Evolutionary conservation across 1,140 invertebrate genomes (phyloP), one percentile per base, ranked within the genome.

Genomic region (Drosophila pandora): DNA sequence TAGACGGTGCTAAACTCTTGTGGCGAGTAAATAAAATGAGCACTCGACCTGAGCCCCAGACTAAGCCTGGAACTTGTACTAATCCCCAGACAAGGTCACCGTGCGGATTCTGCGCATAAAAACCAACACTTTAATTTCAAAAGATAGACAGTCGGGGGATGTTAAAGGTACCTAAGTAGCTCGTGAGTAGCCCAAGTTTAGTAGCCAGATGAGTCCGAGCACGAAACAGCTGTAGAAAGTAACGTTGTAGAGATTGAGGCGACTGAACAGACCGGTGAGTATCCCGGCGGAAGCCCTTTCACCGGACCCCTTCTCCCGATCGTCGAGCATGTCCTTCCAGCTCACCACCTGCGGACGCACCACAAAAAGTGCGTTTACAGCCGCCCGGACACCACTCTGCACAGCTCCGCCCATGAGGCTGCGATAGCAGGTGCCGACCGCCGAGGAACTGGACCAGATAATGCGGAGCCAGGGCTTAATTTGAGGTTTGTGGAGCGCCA

Each of bases 361-460:
- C 21, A 87, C 53, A 6, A 90, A 77, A 0, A 91, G 39, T 1
- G 90, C 87, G 65, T 76, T 79, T 2, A 91, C 62, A 2, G 90
- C 90, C 0, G 90, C 83, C 43, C 90, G 49, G 3, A 83, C n/a
- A 3, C 90, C 90, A 49, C 90, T 91, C 68, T 91, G 83, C 3
- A 91, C 87, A 0, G 90, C 90, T 3, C 90, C 90, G 1, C 76
- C 88, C 48, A 91, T 75, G 2, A 78, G 63, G 22, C 76, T 90
- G 41, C 90, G 91, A 70, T 90, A 89, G 32, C 47, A 67, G 32
- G 75, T 87, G 8, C 67, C 82, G 2, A 55, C 75, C 2, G 77
- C 54, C 2, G 90, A 63, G 3, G 90, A 91, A 23, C 90, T 81
- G 21, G 89, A 83, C 89, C 89, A 91, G 23, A 91, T 76, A 13